Percentiles rank a stretch among this genome's conserved stretches.
Conservation (phyloP, 2,888 invertebrate genomes). For the Nebria brevicollis region DNA sequence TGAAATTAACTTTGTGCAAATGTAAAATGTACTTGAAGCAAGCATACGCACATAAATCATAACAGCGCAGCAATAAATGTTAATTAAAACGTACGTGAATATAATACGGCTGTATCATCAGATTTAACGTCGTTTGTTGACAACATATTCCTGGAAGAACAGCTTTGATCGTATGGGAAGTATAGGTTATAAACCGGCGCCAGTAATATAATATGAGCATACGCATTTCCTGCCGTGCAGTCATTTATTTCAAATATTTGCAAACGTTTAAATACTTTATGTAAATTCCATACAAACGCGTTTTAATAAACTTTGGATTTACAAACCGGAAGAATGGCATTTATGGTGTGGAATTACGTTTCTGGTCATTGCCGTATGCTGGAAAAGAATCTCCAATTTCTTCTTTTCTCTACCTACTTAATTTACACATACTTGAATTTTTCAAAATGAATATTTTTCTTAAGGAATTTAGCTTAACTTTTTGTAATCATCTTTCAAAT, state of each 20-base stretch:
- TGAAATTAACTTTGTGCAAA: not conserved
- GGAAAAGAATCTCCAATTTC: not conserved
- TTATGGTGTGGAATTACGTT: not conserved
- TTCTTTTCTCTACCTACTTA: not conserved
- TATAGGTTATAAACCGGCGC: slow-evolving; percentile 19
- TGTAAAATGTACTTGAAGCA: not conserved
- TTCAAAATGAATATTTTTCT: not conserved
- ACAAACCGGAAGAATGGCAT: not conserved
- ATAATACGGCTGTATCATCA: not conserved
- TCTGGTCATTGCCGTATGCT: not conserved
- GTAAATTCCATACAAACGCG: not conserved
- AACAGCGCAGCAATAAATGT: not conserved
- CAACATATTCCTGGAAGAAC: slow-evolving; percentile 1
- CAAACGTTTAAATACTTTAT: slow-evolving; percentile 8
- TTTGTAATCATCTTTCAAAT: no score
- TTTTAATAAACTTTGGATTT: not conserved
- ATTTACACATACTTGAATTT: not conserved
- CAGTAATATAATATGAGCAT: slow-evolving; percentile 28
- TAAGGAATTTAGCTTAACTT: no score
- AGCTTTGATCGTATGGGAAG: not conserved
- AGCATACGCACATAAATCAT: not conserved
- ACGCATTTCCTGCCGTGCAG: slow-evolving; percentile 38
- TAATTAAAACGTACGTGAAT: not conserved
- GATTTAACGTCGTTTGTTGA: not conserved
- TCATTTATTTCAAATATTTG: slow-evolving; percentile 35